Evolutionary conservation across 2,797 vertebrate species (phyloP).

Genomic region (Pseudochirops cupreus): DNA sequence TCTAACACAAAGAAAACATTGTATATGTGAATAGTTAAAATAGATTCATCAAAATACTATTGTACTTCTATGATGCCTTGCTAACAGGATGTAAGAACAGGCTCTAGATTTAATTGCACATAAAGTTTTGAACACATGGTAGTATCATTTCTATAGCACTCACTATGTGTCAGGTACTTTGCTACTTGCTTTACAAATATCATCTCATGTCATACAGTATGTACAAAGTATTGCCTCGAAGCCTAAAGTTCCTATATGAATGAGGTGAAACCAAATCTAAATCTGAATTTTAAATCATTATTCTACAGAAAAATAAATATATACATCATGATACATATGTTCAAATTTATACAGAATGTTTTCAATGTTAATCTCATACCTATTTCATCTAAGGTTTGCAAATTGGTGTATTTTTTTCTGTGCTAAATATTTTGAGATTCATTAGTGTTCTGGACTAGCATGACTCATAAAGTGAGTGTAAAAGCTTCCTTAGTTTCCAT

Average conservation of each 20-base stretch:
- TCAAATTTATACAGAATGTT: slow-evolving; percentile 27
- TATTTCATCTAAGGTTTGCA: slow-evolving; percentile 26
- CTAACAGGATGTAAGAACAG: slow-evolving; percentile 1
- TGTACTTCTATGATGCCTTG: slow-evolving; percentile 20
- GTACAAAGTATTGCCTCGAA: no score
- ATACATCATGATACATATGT: background rate
- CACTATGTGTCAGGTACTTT: no score
- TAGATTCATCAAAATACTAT: background rate
- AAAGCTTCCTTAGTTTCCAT: slow-evolving; percentile 79
- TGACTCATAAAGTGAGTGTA: slow-evolving; percentile 75
- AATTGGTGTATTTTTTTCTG: slow-evolving; percentile 42
- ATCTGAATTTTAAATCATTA: background rate
- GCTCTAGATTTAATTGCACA: slow-evolving; percentile 23
- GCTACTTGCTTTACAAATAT: no score
- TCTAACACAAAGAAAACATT: background rate
- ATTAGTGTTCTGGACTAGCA: slow-evolving; percentile 67
- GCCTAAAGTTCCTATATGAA: no score
- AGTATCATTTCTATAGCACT: no score
- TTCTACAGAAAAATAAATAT: slow-evolving; percentile 1
- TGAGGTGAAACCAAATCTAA: no score
- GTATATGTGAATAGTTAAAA: background rate
- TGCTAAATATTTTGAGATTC: slow-evolving; percentile 67
- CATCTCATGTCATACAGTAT: no score
- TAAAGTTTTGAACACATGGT: background rate
- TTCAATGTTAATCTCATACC: background rate